These are phyloP conservation scores for Papilio demoleus DNA, from an alignment of 2,888 invertebrate species.

Conservation along the genomic window DNA sequence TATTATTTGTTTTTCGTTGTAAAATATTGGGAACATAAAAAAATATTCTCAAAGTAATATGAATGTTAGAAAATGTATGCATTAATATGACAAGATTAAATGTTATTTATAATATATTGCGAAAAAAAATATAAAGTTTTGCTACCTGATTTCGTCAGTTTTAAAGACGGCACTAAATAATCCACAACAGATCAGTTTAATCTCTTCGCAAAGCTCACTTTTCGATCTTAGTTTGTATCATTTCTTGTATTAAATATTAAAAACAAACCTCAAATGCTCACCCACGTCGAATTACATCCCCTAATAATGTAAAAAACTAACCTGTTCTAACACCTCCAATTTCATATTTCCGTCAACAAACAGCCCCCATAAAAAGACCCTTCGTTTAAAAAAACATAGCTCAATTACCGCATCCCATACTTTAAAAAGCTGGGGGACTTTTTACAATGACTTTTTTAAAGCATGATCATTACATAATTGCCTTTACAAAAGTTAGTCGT, in stretches of 20 bases:
- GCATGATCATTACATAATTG: constrained; percentile 50
- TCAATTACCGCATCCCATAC: constrained; percentile 52
- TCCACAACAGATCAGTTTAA: too few relatives aligned
- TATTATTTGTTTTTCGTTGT: background rate
- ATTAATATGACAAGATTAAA: too few relatives aligned
- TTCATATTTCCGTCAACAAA: constrained; percentile 58
- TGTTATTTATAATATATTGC: too few relatives aligned
- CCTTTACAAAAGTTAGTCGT: constrained; percentile 20
- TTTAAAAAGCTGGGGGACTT: constrained; percentile 60
- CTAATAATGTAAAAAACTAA: constrained; percentile 46
- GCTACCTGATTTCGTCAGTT: too few relatives aligned
- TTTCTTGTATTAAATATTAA: background rate
- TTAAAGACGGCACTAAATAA: too few relatives aligned
- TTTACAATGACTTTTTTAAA: constrained; percentile 55
- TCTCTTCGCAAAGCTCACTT: too few relatives aligned
- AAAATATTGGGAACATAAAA: background rate
- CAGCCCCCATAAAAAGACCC: constrained; percentile 58
- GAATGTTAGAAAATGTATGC: too few relatives aligned
- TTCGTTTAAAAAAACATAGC: constrained; percentile 50
- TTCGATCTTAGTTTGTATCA: too few relatives aligned
- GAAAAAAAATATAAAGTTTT: too few relatives aligned
- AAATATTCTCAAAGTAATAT: too few relatives aligned
- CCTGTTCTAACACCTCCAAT: constrained; percentile 53
- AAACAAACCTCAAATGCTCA: too few relatives aligned
- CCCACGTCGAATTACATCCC: constrained; percentile 50